Evolutionary conservation across 2,797 vertebrate genomes (phyloP).

Genomic region (Epinephelus malabaricus): DNA sequence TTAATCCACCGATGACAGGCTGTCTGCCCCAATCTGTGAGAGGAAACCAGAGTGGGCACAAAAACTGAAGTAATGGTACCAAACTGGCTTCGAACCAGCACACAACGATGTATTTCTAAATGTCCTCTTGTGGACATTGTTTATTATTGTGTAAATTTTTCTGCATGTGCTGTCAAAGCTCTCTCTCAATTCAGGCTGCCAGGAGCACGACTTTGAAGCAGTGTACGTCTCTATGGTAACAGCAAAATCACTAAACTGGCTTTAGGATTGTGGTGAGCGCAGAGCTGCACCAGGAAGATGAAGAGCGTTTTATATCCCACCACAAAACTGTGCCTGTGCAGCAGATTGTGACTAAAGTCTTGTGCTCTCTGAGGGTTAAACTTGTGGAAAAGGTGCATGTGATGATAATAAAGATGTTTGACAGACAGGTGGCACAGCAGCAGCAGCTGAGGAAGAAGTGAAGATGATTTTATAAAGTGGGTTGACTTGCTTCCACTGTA

Average conservation of each 20-base stretch:
- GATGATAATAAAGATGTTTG: not conserved
- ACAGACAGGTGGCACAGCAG: not conserved
- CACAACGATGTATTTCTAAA: not conserved
- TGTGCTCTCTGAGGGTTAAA: not conserved
- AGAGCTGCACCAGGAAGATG: not conserved
- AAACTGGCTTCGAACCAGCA: not conserved
- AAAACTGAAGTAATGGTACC: not conserved
- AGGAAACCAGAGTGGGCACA: not conserved
- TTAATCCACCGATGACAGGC: slow-evolving; percentile 28
- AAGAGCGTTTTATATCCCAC: not conserved
- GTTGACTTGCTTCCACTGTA: slow-evolving; percentile 24
- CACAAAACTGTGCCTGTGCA: too few species aligned
- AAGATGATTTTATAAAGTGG: slow-evolving; percentile 23
- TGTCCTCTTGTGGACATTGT: not conserved
- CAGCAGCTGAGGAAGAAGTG: slow-evolving; percentile 9
- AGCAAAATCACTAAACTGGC: not conserved
- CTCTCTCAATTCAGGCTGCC: not conserved
- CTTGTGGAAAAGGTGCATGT: not conserved
- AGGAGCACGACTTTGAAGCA: not conserved
- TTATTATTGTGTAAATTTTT: not conserved
- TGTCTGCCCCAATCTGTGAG: slow-evolving; percentile 34
- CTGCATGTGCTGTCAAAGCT: not conserved
- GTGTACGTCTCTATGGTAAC: slow-evolving; percentile 49
- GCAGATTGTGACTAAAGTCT: not conserved
- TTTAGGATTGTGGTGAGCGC: not conserved